Base-by-base conservation (phyloP, 2,888 invertebrate genomes). In the Drosophila melanosoma region DNA sequence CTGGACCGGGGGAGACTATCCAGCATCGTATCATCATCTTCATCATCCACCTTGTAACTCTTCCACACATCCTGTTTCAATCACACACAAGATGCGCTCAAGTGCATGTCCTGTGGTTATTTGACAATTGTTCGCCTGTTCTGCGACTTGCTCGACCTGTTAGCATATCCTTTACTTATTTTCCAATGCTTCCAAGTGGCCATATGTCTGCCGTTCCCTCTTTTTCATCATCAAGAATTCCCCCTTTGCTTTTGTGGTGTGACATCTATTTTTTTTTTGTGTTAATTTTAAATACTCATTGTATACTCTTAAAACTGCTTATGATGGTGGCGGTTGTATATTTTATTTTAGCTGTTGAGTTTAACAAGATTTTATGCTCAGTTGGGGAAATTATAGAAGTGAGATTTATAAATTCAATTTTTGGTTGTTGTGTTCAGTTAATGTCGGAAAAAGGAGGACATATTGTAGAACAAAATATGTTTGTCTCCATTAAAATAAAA, bases 61-160 rank as follows among this genome's bases (percentile, higher is more conserved):
- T 70, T 74, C 40, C 71, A 69, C 72, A 85, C 70, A 89, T 89
- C 76, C 63, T 73, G 40, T 65, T 69, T 42, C 76, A 89, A 89
- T 87, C 85, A 89, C 69, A 72, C 64, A 81, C 74, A 64, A 59
- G 66, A 87, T 72, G 77, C 82, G 70, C n/a, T 82, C 90, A 89
- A 79, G 88, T 89, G 90, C 82, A 90, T 82, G 73, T 89, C 88
- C 85, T 90, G 87, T 81, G 87, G 83, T 81, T 91, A 79, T 87
- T 89, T 80, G 60, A 71, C 71, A 79, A 87, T 87, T 81, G 69
- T 86, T 73, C 65, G 71, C 70, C 69, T 51, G 52, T 52, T 29
- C 26, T 52, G 49, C 48, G 63, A 54, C 58, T 53, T 36, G 51
- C 51, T 48, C 51, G 62, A 58, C 67, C 64, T 84, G 77, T 89